Evolutionary conservation across 2,113 vertebrate genomes (phyloP), one percentile per base, ranked within the genome.

Genomic region (Tylochromis polylepis): DNA sequence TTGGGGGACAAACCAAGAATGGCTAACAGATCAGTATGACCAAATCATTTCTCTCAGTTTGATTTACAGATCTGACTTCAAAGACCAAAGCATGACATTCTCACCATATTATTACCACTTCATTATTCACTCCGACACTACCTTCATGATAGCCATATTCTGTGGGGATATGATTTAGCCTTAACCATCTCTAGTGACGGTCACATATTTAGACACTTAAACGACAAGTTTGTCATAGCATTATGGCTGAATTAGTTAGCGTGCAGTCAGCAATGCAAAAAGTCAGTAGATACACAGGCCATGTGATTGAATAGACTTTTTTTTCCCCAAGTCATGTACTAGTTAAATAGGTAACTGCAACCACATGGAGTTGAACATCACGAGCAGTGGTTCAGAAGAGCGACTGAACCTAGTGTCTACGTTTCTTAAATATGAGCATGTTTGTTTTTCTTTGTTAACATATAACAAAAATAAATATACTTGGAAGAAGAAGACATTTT

Each of bases 1-100:
- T 93, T 36, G 60, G 78, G 86, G 89, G 90, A 88, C 87, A 84
- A 91, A 87, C 84, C 29, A 41, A 46, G 85, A 90, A 86, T 84
- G 88, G 55, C 41, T 31, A 86, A 86, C 75, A 82, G 83, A 83
- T 56, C 75, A 85, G 78, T 34, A 51, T 49, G 86, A 91, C 59
- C 84, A 84, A 87, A 84, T 89, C 82, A 79, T 83, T 83, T 82
- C 77, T 79, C 75, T 83, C 36, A 62, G 16, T 83, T 89, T 89
- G 75, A 91, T 88, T 90, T 91, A 90, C 43, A 88, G 81, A 51
- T 79, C 59, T 82, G 87, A 90, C 78, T 85, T 83, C 78, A 85
- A 34, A 86, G 11, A 46, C 65, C 83, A 80, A 22, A 77, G 55
- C 36, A 55, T 18, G 2, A 77, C 62, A 80, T 82, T 87, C 75